These are phyloP conservation scores for Eurytoma californica DNA, from an alignment of 2,888 invertebrate genomes.

Conservation along the genomic window DNA sequence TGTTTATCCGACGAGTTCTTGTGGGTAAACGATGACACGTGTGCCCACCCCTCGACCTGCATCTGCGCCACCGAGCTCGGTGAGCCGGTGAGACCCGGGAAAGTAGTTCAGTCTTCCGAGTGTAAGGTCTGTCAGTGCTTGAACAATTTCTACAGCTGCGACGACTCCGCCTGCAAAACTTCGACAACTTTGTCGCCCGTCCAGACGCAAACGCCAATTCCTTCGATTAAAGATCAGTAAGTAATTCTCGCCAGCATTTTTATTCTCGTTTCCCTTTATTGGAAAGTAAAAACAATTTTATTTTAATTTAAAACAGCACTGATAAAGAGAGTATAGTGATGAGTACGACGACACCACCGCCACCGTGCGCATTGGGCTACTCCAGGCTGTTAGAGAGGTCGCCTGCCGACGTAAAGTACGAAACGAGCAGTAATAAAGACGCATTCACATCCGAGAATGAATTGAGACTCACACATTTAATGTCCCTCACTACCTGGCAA, in stretches of 20 bases:
- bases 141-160: slow-evolving; percentile 85
- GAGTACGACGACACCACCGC: slow-evolving; percentile 25
- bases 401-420: slow-evolving; percentile 2
- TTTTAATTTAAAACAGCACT: too few relatives aligned
- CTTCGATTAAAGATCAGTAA: too few relatives aligned
- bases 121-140: slow-evolving; percentile 89
- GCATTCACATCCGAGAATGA: background rate
- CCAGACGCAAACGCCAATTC: too few relatives aligned
- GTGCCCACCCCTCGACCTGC: slow-evolving; percentile 85
- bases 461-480: background rate
- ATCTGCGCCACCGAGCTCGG: slow-evolving; percentile 83
- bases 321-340: background rate
- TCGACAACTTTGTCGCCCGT: background rate
- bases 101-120: slow-evolving; percentile 78
- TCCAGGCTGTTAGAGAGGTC: slow-evolving; percentile 74
- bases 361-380: slow-evolving; percentile 71
- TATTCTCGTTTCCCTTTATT: too few relatives aligned
- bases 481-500: slow-evolving; percentile 58
- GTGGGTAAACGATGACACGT: slow-evolving; percentile 85
- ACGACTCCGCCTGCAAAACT: slow-evolving; percentile 76
- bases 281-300: too few relatives aligned
- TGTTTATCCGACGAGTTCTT: slow-evolving; percentile 79
- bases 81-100: slow-evolving; percentile 83
- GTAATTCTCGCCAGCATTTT: too few relatives aligned
- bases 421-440: slow-evolving; percentile 13